Percentiles rank a stretch among this genome's conserved stretches.
phyloP scores from a whole-genome alignment of 2,797 vertebrate species.

The Amblyraja radiata region DNA sequence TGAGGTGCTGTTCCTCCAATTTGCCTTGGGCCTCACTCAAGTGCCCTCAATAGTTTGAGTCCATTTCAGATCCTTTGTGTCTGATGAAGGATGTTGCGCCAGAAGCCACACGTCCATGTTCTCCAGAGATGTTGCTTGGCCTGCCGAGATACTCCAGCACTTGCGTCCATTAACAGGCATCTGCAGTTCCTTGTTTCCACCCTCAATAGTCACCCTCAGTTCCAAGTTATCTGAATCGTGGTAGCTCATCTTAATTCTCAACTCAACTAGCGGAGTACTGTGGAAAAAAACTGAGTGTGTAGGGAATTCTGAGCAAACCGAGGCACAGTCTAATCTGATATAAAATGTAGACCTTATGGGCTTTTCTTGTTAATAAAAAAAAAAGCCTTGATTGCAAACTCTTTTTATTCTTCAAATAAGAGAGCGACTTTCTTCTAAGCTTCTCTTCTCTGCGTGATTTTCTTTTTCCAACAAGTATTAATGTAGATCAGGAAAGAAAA shows the following conservation, averaged over 20 bases:
- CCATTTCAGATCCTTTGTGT: too few species aligned
- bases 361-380: not conserved
- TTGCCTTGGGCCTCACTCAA: too few species aligned
- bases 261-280: not conserved
- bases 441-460: not conserved
- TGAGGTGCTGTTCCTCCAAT: too few species aligned
- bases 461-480: not conserved
- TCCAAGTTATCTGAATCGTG: not conserved
- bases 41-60: too few species aligned
- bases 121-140: too few species aligned
- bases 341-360: not conserved
- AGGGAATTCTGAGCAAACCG: not conserved
- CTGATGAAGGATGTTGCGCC: too few species aligned
- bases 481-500: not conserved
- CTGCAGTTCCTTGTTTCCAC: too few species aligned
- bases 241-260: not conserved
- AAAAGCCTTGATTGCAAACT: not conserved
- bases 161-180: too few species aligned
- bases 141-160: too few species aligned
- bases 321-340: not conserved
- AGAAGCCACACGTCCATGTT: too few species aligned
- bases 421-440: not conserved
- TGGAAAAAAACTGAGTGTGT: not conserved
- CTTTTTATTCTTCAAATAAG: constrained; percentile 27
- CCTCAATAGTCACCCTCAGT: too few species aligned